These are phyloP conservation scores for Actenoides hombroni DNA, from an alignment of 2,113 vertebrate genomes.

Conservation along the genomic window DNA sequence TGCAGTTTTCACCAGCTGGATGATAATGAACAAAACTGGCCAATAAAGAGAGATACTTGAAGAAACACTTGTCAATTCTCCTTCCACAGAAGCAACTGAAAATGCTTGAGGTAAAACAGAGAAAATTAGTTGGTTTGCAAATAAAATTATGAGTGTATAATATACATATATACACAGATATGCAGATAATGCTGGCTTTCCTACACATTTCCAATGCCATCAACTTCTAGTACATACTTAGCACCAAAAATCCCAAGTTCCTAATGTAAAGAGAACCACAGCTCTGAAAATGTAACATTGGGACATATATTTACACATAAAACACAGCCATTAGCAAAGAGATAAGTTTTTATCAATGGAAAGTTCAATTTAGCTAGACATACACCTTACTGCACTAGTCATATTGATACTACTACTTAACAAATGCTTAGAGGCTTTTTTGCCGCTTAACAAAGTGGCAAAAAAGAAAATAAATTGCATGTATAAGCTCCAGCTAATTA, in stretches of 20 bases:
- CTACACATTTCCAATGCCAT: background rate
- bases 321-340: conserved; percentile 22
- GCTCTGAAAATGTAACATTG: background rate
- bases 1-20: conserved; percentile 41
- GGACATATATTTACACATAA: conserved; percentile 58
- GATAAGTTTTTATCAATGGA: conserved; percentile 25
- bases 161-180: background rate
- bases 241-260: background rate
- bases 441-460: background rate
- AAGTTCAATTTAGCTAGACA: background rate
- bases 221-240: conserved; percentile 7
- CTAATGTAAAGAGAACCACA: conserved; percentile 13
- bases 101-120: background rate
- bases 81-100: background rate
- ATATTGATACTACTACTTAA: conserved; percentile 6
- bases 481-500: conserved; percentile 40
- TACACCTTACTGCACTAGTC: background rate
- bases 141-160: background rate
- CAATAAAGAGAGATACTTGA: conserved; percentile 30
- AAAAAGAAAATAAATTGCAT: conserved; percentile 5
- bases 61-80: conserved; percentile 33
- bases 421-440: background rate
- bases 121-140: conserved; percentile 4
- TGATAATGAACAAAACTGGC: conserved; percentile 31
- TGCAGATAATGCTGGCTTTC: background rate